Conservation (phyloP, 2,888 invertebrate genomes). For the Adelphocoris suturalis region DNA sequence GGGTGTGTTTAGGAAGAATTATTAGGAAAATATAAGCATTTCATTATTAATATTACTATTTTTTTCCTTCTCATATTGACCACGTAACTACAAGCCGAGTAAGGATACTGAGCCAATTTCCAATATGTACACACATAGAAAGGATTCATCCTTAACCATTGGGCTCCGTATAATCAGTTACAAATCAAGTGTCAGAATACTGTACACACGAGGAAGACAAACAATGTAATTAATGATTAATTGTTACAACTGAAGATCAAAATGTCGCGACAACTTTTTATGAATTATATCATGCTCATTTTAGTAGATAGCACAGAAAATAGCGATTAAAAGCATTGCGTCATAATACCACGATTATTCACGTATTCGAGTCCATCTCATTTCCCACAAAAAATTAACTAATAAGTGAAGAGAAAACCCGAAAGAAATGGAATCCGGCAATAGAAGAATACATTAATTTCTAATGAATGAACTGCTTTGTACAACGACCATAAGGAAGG, state of each 20-base stretch:
- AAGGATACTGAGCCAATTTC: constrained; percentile 30
- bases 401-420: no score
- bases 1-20: neutral
- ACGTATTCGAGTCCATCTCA: no score
- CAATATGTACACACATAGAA: constrained; percentile 61
- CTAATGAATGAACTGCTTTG: no score
- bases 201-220: constrained; percentile 15
- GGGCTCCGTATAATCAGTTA: constrained; percentile 61
- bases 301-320: no score
- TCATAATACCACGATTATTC: no score
- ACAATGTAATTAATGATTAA: constrained; percentile 55
- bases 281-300: no score
- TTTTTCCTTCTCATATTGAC: neutral
- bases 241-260: constrained; percentile 43
- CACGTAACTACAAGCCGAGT: constrained; percentile 58
- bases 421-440: no score
- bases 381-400: no score
- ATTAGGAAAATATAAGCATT: neutral
- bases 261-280: neutral
- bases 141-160: constrained; percentile 69
- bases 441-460: no score
- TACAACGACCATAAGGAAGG: no score
- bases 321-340: no score
- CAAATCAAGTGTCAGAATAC: constrained; percentile 65
- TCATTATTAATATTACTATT: no score